phyloP scores from a whole-genome alignment of 1,140 invertebrate genomes.

The Diploscapter pachys region DNA sequence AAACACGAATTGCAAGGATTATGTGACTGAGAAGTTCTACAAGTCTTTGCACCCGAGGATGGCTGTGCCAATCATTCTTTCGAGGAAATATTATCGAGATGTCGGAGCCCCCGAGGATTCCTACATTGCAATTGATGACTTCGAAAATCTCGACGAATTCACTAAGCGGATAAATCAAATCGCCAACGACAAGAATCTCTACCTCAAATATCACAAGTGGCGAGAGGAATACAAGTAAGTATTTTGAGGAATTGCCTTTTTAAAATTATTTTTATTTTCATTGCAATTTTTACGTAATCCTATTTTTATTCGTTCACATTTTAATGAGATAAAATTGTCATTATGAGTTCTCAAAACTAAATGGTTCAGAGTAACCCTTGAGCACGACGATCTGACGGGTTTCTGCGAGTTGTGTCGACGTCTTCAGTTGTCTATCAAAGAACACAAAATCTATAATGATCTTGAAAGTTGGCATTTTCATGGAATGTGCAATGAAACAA shows the following conservation, averaged over 20 bases:
- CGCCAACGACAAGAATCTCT: slow-evolving; percentile 6
- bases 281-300: too few relatives aligned
- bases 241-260: not conserved
- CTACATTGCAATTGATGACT: slow-evolving; percentile 38
- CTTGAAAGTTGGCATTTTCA: too few relatives aligned
- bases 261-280: too few relatives aligned
- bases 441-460: too few relatives aligned
- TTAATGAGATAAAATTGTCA: too few relatives aligned
- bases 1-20: slow-evolving; percentile 92
- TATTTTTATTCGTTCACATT: too few relatives aligned
- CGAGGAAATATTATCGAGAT: slow-evolving; percentile 32
- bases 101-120: slow-evolving; percentile 27
- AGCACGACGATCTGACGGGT: too few relatives aligned
- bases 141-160: slow-evolving; percentile 14
- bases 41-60: slow-evolving; percentile 65
- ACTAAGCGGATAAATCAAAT: slow-evolving; percentile 26
- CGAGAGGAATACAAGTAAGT: slow-evolving; percentile 31
- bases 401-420: too few relatives aligned
- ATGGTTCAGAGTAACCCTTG: too few relatives aligned
- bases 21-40: slow-evolving; percentile 94
- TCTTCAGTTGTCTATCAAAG: too few relatives aligned
- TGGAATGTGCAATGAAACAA: too few relatives aligned
- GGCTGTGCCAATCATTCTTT: slow-evolving; percentile 26
- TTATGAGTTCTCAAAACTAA: too few relatives aligned
- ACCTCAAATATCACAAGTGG: slow-evolving; percentile 37